These are phyloP conservation scores for Pangasius larnaudii DNA, from an alignment of 2,797 vertebrate species.

Conservation along the genomic window DNA sequence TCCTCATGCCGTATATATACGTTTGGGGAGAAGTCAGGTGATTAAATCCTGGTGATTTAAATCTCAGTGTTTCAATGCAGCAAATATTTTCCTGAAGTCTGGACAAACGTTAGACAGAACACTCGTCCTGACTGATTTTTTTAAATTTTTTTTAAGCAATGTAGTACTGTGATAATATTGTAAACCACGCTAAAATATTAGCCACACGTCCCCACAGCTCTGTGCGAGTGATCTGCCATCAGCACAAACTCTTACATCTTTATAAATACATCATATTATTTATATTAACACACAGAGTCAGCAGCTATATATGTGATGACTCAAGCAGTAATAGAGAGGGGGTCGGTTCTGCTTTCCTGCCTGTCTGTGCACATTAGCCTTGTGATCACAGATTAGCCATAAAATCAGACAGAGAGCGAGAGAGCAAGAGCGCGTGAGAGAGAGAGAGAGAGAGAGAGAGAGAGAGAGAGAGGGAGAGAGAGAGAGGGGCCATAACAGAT, in stretches of 20 bases:
- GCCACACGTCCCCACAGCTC: background rate
- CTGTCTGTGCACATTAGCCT: constrained; percentile 59
- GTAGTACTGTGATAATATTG: background rate
- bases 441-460: background rate
- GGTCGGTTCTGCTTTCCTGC: constrained; percentile 30
- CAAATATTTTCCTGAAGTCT: background rate
- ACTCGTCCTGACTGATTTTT: background rate
- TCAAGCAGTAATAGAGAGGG: constrained; percentile 28
- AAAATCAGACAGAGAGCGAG: background rate
- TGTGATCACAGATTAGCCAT: constrained; percentile 35
- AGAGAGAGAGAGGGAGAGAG: background rate
- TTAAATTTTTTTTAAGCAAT: too few species aligned
- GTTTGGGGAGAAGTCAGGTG: background rate
- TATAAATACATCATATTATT: constrained; percentile 14
- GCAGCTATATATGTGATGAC: background rate
- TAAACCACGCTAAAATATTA: background rate
- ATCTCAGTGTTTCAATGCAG: background rate
- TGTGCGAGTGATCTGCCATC: background rate
- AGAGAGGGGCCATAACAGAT: constrained; percentile 1
- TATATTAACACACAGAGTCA: constrained; percentile 17
- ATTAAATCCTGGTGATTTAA: background rate
- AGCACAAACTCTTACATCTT: background rate
- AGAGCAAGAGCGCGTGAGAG: background rate
- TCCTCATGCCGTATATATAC: background rate
- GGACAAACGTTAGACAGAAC: background rate